These are phyloP conservation scores for Periophthalmus magnuspinnatus DNA, from an alignment of 2,797 vertebrate species.

Conservation along the genomic window DNA sequence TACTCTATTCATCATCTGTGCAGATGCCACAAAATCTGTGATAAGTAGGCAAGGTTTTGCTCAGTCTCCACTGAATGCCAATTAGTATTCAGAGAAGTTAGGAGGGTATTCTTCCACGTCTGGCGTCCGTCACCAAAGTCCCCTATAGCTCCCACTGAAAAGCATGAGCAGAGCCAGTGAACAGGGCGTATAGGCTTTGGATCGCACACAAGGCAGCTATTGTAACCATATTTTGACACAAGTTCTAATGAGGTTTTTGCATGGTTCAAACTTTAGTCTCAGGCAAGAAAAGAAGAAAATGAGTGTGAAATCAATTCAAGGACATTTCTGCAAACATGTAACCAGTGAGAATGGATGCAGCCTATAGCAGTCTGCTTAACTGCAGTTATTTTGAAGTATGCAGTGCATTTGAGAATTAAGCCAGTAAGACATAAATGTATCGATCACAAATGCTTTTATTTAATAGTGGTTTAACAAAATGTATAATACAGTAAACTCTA, in stretches of 20 bases:
- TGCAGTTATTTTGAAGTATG: not conserved
- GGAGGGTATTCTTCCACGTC: conserved; percentile 29
- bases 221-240: not conserved
- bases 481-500: conserved; percentile 61
- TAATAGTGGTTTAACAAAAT: conserved; percentile 67
- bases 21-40: conserved; percentile 2
- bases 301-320: not conserved
- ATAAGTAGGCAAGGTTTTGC: conserved; percentile 22
- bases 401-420: not conserved
- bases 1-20: conserved; percentile 7
- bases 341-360: conserved; percentile 41
- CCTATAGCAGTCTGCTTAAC: conserved; percentile 31
- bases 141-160: not conserved
- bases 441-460: conserved; percentile 76
- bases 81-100: conserved; percentile 32
- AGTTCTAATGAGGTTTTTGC: not conserved
- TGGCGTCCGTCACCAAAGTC: conserved; percentile 5
- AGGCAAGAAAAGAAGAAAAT: no score
- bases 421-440: conserved; percentile 16
- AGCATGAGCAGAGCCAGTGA: conserved; percentile 1
- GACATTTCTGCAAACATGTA: conserved; percentile 34
- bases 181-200: conserved; percentile 7
- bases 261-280: no score
- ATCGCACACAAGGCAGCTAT: not conserved
- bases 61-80: conserved; percentile 16